phyloP scores from a whole-genome alignment of 2,797 vertebrate species.

The Gymnothorax javanicus region DNA sequence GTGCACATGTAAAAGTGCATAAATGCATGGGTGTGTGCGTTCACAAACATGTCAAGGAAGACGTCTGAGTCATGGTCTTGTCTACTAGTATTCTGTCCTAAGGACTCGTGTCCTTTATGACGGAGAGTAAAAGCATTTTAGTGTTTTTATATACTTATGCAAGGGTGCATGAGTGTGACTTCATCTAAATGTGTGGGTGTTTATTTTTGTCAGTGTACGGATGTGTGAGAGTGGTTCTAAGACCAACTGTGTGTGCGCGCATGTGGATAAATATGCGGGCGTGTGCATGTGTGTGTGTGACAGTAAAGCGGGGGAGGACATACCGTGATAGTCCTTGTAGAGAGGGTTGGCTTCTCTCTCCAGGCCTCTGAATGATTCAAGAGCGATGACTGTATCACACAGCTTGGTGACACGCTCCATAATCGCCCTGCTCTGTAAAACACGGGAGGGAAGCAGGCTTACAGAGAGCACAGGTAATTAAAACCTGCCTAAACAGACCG shows the following conservation, averaged over 20 bases:
- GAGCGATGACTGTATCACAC: constrained; percentile 88
- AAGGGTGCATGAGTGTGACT: too few species aligned
- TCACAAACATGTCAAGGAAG: not conserved
- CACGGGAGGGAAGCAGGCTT: constrained; percentile 62
- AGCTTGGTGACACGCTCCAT: constrained; percentile 88
- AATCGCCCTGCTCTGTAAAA: constrained; percentile 91
- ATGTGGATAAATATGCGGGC: not conserved
- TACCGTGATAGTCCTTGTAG: constrained; percentile 98
- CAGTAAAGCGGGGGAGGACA: constrained; percentile 58
- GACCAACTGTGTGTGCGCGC: not conserved
- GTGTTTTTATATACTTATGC: constrained; percentile 41
- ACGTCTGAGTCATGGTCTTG: not conserved
- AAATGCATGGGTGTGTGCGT: too few species aligned
- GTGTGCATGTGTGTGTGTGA: constrained; percentile 12
- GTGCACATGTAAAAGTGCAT: too few species aligned
- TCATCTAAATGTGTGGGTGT: too few species aligned
- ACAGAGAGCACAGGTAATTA: constrained; percentile 70
- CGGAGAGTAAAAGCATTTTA: not conserved
- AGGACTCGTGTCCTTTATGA: not conserved
- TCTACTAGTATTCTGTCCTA: not conserved
- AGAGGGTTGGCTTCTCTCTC: constrained; percentile 92
- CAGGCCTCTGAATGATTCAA: constrained; percentile 95
- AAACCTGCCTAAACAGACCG: constrained; percentile 68
- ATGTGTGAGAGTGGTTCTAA: constrained; percentile 2
- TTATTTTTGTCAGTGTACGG: not conserved